Evolutionary conservation across 2,888 invertebrate species (phyloP), one percentile per base, ranked within the genome.

Genomic region (Zygaena filipendulae): DNA sequence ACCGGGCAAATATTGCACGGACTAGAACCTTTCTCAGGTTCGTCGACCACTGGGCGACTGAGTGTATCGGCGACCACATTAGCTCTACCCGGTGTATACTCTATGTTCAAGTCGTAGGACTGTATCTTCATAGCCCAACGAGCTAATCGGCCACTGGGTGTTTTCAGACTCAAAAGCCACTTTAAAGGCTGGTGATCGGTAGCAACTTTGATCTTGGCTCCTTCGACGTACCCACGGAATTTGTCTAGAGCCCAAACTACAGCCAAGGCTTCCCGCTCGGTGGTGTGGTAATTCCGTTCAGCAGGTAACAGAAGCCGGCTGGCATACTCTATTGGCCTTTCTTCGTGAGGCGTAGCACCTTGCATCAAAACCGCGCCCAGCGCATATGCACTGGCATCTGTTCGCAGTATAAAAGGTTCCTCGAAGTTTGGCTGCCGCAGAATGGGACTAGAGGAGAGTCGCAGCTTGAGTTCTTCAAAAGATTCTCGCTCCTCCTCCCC

Each of bases 101-200:
- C 32, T 6, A 69, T 49, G 1, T 47, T 39, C 6, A 64, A 36
- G 16, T 61, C 43, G 33, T 49, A 66, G 3, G 40, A 35, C 35
- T 63, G 55, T 2, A 74, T 29, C 7, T 38, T 28, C 8, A 72
- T 26, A 0, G 58, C 54, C 74, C 71, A 77, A 20, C 71, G 33
- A 1, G 59, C 59, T 1, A 79, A 36, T 13, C 71, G 34, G 12
- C 63, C 62, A n/a, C 52, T 45, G 0, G 58, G 54, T 6, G 61
- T 45, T 33, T 63, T 61, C 3, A 66, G 16, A 0, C 42, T 39
- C 35, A 59, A 36, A 3, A 75, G 34, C 58, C 64, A 70, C 27
- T 47, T 45, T n/a, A 80, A 40, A 0, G 69, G 61, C 35, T 55
- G 54, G 35, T 68, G 69, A 39, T 69, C 68, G 0, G 56, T 59